A percentile compares a stretch with the other conserved stretches of the same genome.
phyloP scores from a whole-genome alignment of 1,140 invertebrate genomes.

The Dreissena rostriformis region DNA sequence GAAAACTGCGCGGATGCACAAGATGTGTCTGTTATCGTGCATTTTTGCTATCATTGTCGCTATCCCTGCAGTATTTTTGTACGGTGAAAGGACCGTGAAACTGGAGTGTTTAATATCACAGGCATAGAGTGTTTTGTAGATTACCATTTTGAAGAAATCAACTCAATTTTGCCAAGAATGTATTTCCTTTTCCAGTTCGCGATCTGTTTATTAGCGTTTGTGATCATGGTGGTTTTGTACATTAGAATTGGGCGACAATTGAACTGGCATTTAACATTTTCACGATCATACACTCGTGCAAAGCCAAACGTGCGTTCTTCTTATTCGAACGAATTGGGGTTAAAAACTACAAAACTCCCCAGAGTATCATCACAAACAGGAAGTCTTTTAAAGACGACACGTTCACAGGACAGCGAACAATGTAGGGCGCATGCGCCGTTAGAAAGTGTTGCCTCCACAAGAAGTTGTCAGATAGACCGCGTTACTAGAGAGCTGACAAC shows the following conservation, averaged over 20 bases:
- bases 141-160: background rate
- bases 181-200: background rate
- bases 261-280: background rate
- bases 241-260: conserved; percentile 5
- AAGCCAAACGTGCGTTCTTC: background rate
- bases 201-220: background rate
- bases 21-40: background rate
- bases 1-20: background rate
- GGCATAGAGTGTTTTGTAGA: background rate
- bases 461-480: background rate
- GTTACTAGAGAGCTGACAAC: conserved; percentile 35
- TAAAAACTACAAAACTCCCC: background rate
- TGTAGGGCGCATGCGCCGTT: background rate
- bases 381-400: background rate
- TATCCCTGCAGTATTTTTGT: background rate
- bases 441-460: background rate
- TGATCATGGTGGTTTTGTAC: background rate
- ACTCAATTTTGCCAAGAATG: background rate
- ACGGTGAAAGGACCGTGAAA: background rate
- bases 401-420: background rate
- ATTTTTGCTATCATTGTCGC: background rate
- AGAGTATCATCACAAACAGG: background rate
- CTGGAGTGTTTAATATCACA: background rate
- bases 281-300: background rate
- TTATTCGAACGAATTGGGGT: background rate